Evolutionary conservation across 1,140 invertebrate genomes (phyloP), one percentile per base, ranked within the genome.

Genomic region (Dendrolimus kikuchii): DNA sequence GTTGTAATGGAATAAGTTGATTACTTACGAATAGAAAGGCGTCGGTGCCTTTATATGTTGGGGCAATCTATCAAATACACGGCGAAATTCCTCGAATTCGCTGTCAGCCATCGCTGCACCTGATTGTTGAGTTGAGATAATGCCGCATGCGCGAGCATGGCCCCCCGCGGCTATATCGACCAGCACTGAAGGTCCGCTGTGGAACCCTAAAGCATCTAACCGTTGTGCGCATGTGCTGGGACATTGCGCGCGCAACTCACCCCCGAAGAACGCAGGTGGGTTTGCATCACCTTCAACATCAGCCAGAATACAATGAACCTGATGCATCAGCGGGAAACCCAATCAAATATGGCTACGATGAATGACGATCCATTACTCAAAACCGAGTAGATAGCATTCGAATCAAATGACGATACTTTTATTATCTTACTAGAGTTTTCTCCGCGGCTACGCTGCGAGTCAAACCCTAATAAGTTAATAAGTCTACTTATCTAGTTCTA

Each of bases 1-100:
- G 5, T 38, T 48, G 38, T 45, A 38, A 53, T 44, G 46, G n/a
- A 10, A 55, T 55, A 51, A 48, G 44, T 7, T 62, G 57, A 59
- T 8, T 68, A 90, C 91, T 92, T 88, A 92, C 91, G 91, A 92
- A 74, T 92, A 92, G 85, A 92, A 92, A 42, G 91, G 90, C 64
- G 90, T 88, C 46, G 94, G 91, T n/a, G 92, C 91, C 71, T 92
- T 94, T 48, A 93, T 92, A 68, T 94, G 93, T 73, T 94, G 93
- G 46, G 92, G 92, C 74, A 94, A 86, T 84, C 91, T 91, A 64
- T 95, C 95, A 87, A 96, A 96, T 78, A 92, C 93, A 64, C 93
- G 92, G 60, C 93, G 92, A 88, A 97, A 96, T 90, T 96, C 94
- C 86, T 97, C 95, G 88, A 96, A 97, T 84, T 97, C 95, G 71